Evolutionary conservation across 2,113 vertebrate genomes (phyloP), one percentile per base, ranked within the genome.

Genomic region (Platichthys flesus): DNA sequence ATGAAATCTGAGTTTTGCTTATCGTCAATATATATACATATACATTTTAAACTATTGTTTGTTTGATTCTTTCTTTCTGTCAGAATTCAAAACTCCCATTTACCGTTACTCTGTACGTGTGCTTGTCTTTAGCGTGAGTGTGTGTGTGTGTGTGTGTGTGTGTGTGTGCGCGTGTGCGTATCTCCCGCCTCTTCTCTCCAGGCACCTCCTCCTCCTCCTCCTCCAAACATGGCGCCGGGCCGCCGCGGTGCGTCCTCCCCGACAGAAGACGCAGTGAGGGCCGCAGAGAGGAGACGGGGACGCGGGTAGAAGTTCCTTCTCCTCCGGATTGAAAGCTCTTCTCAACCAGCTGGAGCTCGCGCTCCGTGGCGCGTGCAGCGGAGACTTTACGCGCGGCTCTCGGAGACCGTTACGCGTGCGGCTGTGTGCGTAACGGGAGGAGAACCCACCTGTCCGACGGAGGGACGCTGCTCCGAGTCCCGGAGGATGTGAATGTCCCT

Each of bases 201-300:
- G 67, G 79, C 83, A 60, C 64, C 67, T 63, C 56, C 71, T 55
- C 83, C 74, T 66, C 67, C 74, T 15, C 47, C 59, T 12, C 28
- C 49, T 31, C 31, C 31, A 78, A 91, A 90, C 83, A 92, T 92
- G 90, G 91, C 91, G 90, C 74, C 78, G 86, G 78, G 59, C 69
- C 83, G 59, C 69, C 78, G 67, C 83, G 74, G 85, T 57, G 51
- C 21, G 79, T 74, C 85, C 78, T 74, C 81, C 54, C 77, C 74
- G 76, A 79, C 81, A 57, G 83, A 76, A 86, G 81, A 74, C 84
- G 78, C 80, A 56, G 77, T 73, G 67, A 63, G 72, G 72, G 69
- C 79, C 67, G 57, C 71, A 74, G 55, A 57, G 71, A 84, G 68
- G 76, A 74, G 75, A 9, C 69, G 58, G 13, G 31, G 77, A 40